Base-by-base conservation (phyloP, 2,113 vertebrate species). In the Oreochromis niloticus region DNA sequence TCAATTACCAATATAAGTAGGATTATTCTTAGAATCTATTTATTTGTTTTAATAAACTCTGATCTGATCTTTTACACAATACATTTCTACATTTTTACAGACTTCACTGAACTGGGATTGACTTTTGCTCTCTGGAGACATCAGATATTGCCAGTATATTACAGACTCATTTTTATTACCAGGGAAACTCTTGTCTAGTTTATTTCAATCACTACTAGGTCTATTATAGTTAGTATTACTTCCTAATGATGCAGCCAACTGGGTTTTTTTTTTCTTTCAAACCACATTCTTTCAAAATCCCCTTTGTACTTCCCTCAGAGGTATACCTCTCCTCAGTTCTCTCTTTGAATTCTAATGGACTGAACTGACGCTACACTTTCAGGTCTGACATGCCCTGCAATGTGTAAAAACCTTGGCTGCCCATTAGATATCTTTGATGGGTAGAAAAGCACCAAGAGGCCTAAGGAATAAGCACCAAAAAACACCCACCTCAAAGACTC, bases 281-380 rank as follows among this genome's bases (percentile, higher is more conserved):
- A 78, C 46, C 73, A 75, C 24, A 30, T 27, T 30, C 46, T 78
- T 78, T 78, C 9, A 78, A 78, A 78, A 52, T 52, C 46, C n/a
- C 39, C n/a, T 52, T 82, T 43, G 46, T 81, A 59, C 17, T 52
- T 78, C 63, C 30, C 80, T 80, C 46, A 63, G 32, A 73, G 75
- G n/a, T 16, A 57, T 43, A 46, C 46, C 30, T 68, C 32, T 52
- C 63, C 48, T 86, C 56, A 46, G 19, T 68, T 66, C 56, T 80
- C 78, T 80, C 66, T 79, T 48, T 88, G 50, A 90, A 86, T 85
- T 88, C 11, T 52, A 86, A 89, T 81, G 52, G 66, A 56, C 66
- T 50, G 61, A 68, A 54, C 17, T 79, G 50, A 84, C 19, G 10
- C 39, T n/a, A 80, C 39, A 86, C 27, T 71, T 79, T 79, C 63